phyloP scores from a whole-genome alignment of 2,113 vertebrate genomes.

The Eulacestoma nigropectus region DNA sequence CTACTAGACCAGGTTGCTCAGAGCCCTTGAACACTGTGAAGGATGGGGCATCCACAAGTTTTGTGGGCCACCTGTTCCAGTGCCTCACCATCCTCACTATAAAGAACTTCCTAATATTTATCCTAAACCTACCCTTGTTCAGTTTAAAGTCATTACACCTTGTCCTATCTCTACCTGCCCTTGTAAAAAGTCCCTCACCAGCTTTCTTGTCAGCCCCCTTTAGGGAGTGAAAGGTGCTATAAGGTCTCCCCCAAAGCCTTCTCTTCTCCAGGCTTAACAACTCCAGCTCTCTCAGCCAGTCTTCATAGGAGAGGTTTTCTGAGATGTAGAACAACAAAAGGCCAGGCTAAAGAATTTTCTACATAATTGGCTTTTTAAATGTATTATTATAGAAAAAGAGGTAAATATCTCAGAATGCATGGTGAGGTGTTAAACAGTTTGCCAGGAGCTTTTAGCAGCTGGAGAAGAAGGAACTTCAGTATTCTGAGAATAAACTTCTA shows the following conservation, averaged over 20 bases:
- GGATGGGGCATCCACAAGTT: neutral
- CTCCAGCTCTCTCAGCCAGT: neutral
- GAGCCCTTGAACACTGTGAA: neutral
- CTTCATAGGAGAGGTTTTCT: neutral
- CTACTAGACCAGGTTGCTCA: neutral
- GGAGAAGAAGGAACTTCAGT: neutral
- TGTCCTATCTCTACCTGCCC: neutral
- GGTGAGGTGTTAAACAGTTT: neutral
- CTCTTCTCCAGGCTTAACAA: neutral
- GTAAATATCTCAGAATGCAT: neutral
- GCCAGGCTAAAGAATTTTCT: neutral
- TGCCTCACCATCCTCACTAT: neutral
- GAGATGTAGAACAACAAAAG: neutral
- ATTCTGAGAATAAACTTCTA: neutral
- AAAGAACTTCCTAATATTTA: neutral
- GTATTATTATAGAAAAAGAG: neutral
- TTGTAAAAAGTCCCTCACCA: neutral
- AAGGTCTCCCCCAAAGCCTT: neutral
- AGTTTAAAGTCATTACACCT: neutral
- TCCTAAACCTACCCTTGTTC: neutral
- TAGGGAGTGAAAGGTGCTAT: neutral
- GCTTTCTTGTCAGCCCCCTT: rapidly evolving
- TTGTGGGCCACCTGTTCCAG: neutral
- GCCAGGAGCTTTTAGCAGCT: neutral
- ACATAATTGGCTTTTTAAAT: neutral